These are phyloP conservation scores for Mastigias papua DNA, from an alignment of 30 jellyfish, hydroid and myxozoan species.

Conservation along the genomic window DNA sequence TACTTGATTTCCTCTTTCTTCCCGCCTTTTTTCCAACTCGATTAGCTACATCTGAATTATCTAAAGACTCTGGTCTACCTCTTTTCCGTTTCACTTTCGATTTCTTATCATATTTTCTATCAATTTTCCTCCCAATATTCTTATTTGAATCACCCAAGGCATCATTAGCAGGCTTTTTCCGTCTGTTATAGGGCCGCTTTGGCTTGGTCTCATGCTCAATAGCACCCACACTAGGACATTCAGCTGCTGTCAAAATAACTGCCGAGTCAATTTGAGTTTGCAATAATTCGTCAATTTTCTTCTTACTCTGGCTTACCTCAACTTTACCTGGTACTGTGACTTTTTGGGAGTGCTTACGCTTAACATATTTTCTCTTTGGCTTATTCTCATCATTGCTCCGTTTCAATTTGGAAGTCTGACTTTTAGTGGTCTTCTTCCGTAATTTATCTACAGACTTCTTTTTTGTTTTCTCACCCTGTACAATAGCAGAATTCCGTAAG, in stretches of 20 bases:
- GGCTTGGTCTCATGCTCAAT: conserved; percentile 8
- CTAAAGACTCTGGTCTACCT: not conserved
- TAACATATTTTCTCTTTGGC: conserved; percentile 34
- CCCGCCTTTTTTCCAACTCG: not conserved
- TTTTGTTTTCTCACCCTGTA: not conserved
- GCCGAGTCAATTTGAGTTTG: not conserved
- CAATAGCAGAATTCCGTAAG: not conserved
- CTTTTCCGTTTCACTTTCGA: conserved; percentile 1
- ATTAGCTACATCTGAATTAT: not conserved
- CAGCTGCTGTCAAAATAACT: not conserved
- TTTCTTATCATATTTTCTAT: not conserved
- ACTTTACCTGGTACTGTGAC: not conserved
- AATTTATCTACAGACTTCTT: not conserved
- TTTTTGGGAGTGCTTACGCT: not conserved
- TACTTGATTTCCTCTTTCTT: not conserved
- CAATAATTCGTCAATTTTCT: not conserved
- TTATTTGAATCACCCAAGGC: not conserved
- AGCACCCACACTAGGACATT: not conserved
- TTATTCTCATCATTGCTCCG: not conserved
- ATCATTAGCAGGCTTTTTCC: not conserved
- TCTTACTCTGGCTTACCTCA: not conserved
- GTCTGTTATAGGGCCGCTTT: conserved; percentile 3
- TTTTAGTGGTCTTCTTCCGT: not conserved
- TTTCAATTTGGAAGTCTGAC: no score
- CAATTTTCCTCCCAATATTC: not conserved